These are phyloP conservation scores for Sarotherodon lohbergeri DNA, from an alignment of 2,113 vertebrate species.

Conservation along the genomic window DNA sequence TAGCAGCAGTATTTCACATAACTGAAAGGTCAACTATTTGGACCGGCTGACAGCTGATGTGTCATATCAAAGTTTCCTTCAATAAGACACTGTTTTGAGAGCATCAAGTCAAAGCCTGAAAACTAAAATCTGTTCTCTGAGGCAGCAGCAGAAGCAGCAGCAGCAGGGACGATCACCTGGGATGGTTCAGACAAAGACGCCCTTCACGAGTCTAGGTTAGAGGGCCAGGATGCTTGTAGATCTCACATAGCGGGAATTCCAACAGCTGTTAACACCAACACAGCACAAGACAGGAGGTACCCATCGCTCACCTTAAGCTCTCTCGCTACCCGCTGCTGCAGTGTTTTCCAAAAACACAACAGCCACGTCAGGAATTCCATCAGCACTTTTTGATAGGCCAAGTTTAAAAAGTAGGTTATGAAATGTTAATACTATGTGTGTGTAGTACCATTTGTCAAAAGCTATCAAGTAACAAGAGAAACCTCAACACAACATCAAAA, in stretches of 20 bases:
- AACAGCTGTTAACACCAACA: not conserved
- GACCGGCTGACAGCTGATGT: not conserved
- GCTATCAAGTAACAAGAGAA: not conserved
- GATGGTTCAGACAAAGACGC: not conserved
- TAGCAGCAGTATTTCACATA: not conserved
- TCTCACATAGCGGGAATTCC: conserved; percentile 26
- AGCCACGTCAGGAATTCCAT: not conserved
- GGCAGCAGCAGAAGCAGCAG: not conserved
- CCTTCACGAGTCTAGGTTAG: conserved; percentile 6
- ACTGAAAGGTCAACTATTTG: not conserved
- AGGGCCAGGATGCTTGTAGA: not conserved
- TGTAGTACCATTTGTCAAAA: not conserved
- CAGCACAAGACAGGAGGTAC: not conserved
- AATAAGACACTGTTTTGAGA: not conserved
- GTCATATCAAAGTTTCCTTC: not conserved
- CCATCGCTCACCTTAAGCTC: not conserved
- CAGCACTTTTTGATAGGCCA: not conserved
- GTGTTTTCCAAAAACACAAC: not conserved
- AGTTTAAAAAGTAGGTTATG: not conserved
- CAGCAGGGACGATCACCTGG: not conserved
- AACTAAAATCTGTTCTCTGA: not conserved
- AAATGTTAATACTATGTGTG: not conserved
- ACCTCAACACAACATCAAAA: not conserved
- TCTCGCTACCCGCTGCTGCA: not conserved
- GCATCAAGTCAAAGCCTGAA: not conserved